A percentile compares a stretch with the other conserved stretches of the same genome.
These are phyloP conservation scores for Nematolebias whitei DNA, from an alignment of 2,113 vertebrate genomes.

Conservation along the genomic window DNA sequence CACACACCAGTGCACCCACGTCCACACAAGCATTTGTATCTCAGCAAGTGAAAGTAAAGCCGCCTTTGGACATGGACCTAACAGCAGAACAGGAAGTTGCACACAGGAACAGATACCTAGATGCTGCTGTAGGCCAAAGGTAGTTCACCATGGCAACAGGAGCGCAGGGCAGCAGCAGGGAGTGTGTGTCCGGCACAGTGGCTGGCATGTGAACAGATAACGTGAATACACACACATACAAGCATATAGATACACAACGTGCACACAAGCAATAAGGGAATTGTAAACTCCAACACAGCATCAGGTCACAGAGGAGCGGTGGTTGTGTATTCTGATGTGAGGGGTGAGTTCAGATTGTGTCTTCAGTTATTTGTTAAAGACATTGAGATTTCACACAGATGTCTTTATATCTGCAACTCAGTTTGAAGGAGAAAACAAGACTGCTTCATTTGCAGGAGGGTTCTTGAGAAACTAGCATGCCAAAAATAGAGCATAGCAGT, in stretches of 20 bases:
- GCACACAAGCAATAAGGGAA: slow-evolving; percentile 1
- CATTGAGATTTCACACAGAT: not conserved
- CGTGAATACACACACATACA: not conserved
- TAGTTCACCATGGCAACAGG: slow-evolving; percentile 78
- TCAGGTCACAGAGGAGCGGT: not conserved
- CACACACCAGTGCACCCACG: not conserved
- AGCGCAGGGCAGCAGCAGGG: slow-evolving; percentile 58
- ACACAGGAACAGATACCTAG: slow-evolving; percentile 46
- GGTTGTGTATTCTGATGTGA: not conserved
- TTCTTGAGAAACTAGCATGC: not conserved
- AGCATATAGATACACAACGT: not conserved
- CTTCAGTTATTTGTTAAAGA: not conserved
- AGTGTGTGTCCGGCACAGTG: slow-evolving; percentile 58
- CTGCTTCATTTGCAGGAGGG: not conserved
- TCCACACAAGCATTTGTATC: not conserved
- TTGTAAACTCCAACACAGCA: slow-evolving; percentile 3
- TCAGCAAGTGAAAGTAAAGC: slow-evolving; percentile 5
- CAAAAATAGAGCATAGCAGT: slow-evolving; percentile 7
- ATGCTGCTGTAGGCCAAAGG: slow-evolving; percentile 53
- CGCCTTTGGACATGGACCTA: not conserved
- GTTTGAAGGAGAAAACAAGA: not conserved
- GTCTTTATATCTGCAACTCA: not conserved
- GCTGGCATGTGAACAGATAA: slow-evolving; percentile 67
- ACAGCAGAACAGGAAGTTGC: slow-evolving; percentile 22
- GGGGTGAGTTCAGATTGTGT: too few relatives aligned